phyloP scores from a whole-genome alignment of 2,888 invertebrate genomes.

The Tenthredo mesomela region DNA sequence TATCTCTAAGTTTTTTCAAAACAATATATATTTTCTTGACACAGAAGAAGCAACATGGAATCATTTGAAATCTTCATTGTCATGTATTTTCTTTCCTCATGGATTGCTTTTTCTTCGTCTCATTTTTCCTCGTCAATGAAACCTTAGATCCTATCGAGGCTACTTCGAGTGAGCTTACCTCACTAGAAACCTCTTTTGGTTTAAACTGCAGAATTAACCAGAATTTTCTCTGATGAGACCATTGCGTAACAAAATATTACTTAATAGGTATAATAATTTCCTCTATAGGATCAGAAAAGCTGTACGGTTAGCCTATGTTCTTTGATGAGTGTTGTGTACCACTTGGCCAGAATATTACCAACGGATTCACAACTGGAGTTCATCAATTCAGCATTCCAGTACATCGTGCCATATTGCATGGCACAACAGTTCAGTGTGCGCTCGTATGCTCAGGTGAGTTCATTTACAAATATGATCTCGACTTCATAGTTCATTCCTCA shows the following conservation, averaged over 20 bases:
- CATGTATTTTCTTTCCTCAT: too few relatives aligned
- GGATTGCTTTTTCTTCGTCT: too few relatives aligned
- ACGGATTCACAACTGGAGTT: slow-evolving; percentile 59
- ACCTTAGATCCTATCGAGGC: too few relatives aligned
- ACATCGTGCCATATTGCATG: slow-evolving; percentile 87
- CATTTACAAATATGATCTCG: background rate
- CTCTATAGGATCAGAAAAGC: slow-evolving; percentile 71
- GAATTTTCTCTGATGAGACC: slow-evolving; percentile 41
- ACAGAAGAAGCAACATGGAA: too few relatives aligned
- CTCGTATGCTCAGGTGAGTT: slow-evolving; percentile 86
- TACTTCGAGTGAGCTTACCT: too few relatives aligned
- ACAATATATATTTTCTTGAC: too few relatives aligned
- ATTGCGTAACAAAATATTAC: background rate
- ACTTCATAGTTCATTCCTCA: too few relatives aligned
- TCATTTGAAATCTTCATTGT: too few relatives aligned
- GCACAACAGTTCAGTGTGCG: slow-evolving; percentile 90
- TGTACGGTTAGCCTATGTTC: slow-evolving; percentile 77
- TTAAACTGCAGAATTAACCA: background rate
- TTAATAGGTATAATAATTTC: too few relatives aligned
- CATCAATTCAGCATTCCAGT: slow-evolving; percentile 79
- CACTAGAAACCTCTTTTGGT: too few relatives aligned
- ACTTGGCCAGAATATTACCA: slow-evolving; percentile 69
- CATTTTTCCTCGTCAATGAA: too few relatives aligned
- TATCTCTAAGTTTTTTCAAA: too few relatives aligned
- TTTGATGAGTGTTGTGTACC: slow-evolving; percentile 78